Base-by-base conservation (phyloP, 1,140 invertebrate genomes). In the Choristoneura fumiferana region DNA sequence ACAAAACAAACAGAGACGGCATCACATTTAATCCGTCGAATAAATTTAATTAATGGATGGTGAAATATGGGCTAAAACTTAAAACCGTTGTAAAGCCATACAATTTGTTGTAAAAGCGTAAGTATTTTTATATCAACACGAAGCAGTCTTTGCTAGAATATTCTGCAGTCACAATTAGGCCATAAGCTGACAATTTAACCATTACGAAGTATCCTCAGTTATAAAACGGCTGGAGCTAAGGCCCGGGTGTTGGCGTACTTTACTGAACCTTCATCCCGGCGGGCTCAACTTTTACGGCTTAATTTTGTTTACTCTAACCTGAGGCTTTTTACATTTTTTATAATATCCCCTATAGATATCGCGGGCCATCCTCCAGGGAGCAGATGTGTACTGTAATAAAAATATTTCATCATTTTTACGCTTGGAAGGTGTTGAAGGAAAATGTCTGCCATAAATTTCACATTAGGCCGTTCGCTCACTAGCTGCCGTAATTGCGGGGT, bases 381-480 rank as follows among this genome's bases (percentile, higher is more conserved):
- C 43, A 49, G 43, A 49, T 49, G 43, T 49, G 43, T 49, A 49
- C 43, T 49, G 43, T 49, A 49, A 49, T 49, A 49, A 49, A 49
- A 49, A 49, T 49, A 49, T 49, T 49, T 49, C 43, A 49, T 49
- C 43, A 49, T 29, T 49, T 49, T 49, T 49, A 49, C 43, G 43
- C 43, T 49, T 18, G 43, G 43, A 49, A 49, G 43, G 43, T 49
- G 43, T 49, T 49, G 18, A 49, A 49, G 43, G 43, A 49, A 49
- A 49, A 49, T 49, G 43, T 49, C 43, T 49, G 43, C 12, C 43
- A 49, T 49, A 49, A 49, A 49, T 49, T 29, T 49, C 43, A 49
- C 43, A 49, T 49, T 49, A 49, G 43, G 43, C 43, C 43, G 43
- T 22, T 49, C 43, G 43, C 43, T 33, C 43, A 49, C 43, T 49